Base-by-base conservation (phyloP, 2,113 vertebrate species). In the Halichoeres trimaculatus region DNA sequence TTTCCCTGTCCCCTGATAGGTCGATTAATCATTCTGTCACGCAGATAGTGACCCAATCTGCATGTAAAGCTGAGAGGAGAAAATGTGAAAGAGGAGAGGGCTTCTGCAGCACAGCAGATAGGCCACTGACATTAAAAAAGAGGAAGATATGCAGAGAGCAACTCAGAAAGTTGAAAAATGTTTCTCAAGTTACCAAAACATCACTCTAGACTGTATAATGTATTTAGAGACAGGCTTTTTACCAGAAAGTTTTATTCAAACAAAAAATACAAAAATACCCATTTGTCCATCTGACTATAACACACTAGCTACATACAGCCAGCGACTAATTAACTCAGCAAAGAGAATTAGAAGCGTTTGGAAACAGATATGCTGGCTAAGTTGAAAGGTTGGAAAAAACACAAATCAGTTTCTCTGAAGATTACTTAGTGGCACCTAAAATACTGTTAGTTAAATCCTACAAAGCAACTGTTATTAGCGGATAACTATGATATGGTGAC, bases 21-120 rank as follows among this genome's bases (percentile, higher is more conserved):
- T 70, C 57, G 73, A 88, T 92, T 89, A 90, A 92, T 92, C 82
- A 90, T 82, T 76, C 83, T 91, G 91, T 89, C 88, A 88, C 70
- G 35, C 56, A 88, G 85, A 83, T 59, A 83, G 77, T 84, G 88
- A 86, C 83, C 85, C 85, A 91, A 92, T 91, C 89, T 92, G 85
- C 82, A 89, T 90, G 77, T 85, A 68, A 78, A 59, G 60, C 76
- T 19, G 58, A 52, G 78, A 51, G 41, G 66, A 68, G 64, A 40
- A 81, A 79, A 84, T 48, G 75, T 67, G 72, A 80, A 60, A 51
- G 65, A 72, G 76, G 55, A 67, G 60, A 75, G 76, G 66, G 71
- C 63, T 61, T 70, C 88, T 87, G 88, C 88, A 59, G 76, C 55
- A 56, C 40, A 58, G 71, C 73, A 86, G 83, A 88, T 79, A 87